phyloP scores from a whole-genome alignment of 1,140 invertebrate species.

The Anagrus nilaparvatae region DNA sequence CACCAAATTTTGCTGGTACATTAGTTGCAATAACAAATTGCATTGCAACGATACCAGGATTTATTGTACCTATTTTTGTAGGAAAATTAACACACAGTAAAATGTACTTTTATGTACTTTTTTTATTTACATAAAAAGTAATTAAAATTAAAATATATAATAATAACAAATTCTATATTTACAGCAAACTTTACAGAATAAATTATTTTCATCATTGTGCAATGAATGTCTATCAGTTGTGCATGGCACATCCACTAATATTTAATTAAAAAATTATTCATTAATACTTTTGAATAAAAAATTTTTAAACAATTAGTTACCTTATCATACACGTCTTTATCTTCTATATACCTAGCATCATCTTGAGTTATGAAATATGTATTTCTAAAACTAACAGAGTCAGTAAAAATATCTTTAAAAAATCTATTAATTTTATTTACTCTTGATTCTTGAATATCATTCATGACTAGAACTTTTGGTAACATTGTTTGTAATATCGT shows the following conservation, averaged over 20 bases:
- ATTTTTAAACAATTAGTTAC: conserved; percentile 35
- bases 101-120: too few relatives aligned
- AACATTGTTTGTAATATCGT: conserved; percentile 77
- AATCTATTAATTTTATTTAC: conserved; percentile 52
- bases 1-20: conserved; percentile 74
- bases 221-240: conserved; percentile 85
- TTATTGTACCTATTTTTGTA: conserved; percentile 72
- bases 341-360: conserved; percentile 46
- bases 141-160: too few relatives aligned
- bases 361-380: conserved; percentile 41
- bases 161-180: too few relatives aligned
- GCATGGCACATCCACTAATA: conserved; percentile 90
- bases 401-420: conserved; percentile 54
- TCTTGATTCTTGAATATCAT: conserved; percentile 63
- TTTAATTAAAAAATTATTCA: conserved; percentile 34
- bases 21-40: conserved; percentile 82
- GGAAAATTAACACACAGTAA: conserved; percentile 62
- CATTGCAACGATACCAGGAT: conserved; percentile 77
- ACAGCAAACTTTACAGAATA: too few relatives aligned
- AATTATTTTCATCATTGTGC: conserved; percentile 77
- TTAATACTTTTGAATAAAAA: conserved; percentile 22
- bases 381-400: conserved; percentile 42
- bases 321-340: conserved; percentile 54
- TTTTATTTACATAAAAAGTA: too few relatives aligned
- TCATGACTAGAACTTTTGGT: conserved; percentile 64